Percentiles rank a stretch among this genome's conserved stretches.
Evolutionary conservation across 2,888 invertebrate species (phyloP).

Genomic region (Ophion slaviceki): DNA sequence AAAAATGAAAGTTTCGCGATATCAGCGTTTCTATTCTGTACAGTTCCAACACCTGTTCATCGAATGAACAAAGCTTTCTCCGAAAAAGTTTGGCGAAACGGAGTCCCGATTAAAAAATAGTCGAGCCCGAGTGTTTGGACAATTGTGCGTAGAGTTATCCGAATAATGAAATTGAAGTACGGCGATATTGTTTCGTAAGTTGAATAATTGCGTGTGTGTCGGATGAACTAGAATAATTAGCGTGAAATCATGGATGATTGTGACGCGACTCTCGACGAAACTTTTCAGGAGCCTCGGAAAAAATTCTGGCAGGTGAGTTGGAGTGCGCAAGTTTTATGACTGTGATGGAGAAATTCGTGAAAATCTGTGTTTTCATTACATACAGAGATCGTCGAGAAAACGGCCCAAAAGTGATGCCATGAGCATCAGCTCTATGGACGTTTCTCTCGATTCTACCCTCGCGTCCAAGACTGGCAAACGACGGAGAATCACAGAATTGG

Average conservation of each 20-base stretch:
- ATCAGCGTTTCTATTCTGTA: background rate
- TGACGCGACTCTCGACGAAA: conserved; percentile 75
- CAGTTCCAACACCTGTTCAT: conserved; percentile 34
- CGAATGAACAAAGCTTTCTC: conserved; percentile 23
- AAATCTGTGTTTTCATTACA: background rate
- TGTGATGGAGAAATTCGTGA: background rate
- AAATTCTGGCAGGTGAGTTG: conserved; percentile 79
- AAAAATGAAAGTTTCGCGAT: background rate
- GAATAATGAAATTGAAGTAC: conserved; percentile 18
- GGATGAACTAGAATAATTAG: background rate
- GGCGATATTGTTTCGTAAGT: background rate
- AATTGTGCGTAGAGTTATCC: background rate
- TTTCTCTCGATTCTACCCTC: conserved; percentile 77
- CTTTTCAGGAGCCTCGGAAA: conserved; percentile 79
- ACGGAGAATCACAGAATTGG: conserved; percentile 80
- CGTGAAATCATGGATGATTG: conserved; percentile 74
- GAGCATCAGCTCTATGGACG: conserved; percentile 80
- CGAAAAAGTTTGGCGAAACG: background rate
- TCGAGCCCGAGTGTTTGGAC: background rate
- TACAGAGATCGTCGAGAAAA: conserved; percentile 80
- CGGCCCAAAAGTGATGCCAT: conserved; percentile 80
- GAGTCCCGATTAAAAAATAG: background rate
- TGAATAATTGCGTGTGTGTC: background rate
- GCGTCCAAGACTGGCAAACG: conserved; percentile 75
- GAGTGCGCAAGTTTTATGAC: background rate